Conservation (phyloP, 2,113 vertebrate species). For the Elgaria multicarinata region DNA sequence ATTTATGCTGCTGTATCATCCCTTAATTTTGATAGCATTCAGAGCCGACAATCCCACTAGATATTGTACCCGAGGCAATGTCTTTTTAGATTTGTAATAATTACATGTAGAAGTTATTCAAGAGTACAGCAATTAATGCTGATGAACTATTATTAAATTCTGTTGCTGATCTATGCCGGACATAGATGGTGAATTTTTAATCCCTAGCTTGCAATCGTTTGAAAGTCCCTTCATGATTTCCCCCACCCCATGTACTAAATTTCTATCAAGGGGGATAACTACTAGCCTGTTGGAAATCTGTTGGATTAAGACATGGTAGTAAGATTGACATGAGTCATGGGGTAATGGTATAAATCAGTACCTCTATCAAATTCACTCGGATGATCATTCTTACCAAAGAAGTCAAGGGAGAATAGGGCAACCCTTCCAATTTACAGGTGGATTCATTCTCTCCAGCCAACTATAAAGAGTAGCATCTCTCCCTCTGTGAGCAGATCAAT, state of each 20-base stretch:
- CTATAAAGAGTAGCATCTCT: neutral
- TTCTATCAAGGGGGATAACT: constrained; percentile 70
- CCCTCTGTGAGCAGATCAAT: neutral
- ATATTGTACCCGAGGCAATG: constrained; percentile 75
- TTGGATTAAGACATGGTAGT: constrained; percentile 66
- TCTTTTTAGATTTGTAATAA: constrained; percentile 77
- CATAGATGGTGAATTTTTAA: constrained; percentile 74
- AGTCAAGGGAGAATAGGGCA: constrained; percentile 58
- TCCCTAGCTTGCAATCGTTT: constrained; percentile 74
- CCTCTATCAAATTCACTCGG: constrained; percentile 70
- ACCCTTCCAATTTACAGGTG: constrained; percentile 35
- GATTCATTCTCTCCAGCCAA: neutral
- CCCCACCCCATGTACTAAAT: constrained; percentile 60
- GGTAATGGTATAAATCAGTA: constrained; percentile 62
- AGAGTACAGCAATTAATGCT: constrained; percentile 78
- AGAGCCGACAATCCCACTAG: constrained; percentile 66
- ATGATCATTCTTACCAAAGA: constrained; percentile 64
- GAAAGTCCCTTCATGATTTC: constrained; percentile 75
- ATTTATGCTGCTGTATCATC: constrained; percentile 52
- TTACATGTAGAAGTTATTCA: constrained; percentile 75
- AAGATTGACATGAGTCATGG: constrained; percentile 63
- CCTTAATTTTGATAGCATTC: constrained; percentile 67
- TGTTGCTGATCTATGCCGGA: constrained; percentile 73
- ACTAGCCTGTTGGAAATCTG: constrained; percentile 53
- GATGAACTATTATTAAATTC: constrained; percentile 80